phyloP scores from a whole-genome alignment of 2,797 vertebrate genomes.

The Parauchenoglanis punctatus region DNA sequence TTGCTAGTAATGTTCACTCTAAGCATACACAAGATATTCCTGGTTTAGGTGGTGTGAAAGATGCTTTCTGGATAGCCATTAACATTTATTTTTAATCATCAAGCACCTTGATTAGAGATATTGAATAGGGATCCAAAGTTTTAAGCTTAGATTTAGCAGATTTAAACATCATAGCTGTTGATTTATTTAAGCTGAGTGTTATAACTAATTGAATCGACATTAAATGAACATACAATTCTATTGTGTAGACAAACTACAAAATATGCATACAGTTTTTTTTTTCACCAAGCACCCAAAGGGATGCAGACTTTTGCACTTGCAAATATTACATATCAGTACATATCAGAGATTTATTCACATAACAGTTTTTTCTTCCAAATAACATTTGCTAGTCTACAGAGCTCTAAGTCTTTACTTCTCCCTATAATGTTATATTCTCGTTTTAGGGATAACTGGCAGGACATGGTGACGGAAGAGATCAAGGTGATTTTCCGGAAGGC shows the following conservation, averaged over 20 bases:
- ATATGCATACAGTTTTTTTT: not conserved
- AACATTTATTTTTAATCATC: not conserved
- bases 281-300: not conserved
- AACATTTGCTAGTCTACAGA: not conserved
- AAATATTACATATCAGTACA: not conserved
- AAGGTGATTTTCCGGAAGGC: conserved; percentile 77
- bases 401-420: not conserved
- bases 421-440: not conserved
- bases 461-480: conserved; percentile 81
- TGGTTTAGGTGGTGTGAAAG: not conserved
- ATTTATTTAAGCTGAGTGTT: not conserved
- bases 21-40: not conserved
- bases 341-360: not conserved
- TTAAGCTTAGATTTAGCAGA: not conserved
- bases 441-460: conserved; percentile 79
- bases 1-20: not conserved
- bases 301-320: not conserved
- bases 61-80: not conserved
- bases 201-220: not conserved
- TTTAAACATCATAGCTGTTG: not conserved
- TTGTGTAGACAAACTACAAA: not conserved
- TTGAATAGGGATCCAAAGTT: not conserved
- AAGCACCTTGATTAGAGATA: not conserved
- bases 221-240: not conserved
- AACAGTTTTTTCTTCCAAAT: not conserved